A percentile compares a stretch with the other conserved stretches of the same genome.
phyloP scores from a whole-genome alignment of 1,140 invertebrate genomes.

The Steinernema khuongi region DNA sequence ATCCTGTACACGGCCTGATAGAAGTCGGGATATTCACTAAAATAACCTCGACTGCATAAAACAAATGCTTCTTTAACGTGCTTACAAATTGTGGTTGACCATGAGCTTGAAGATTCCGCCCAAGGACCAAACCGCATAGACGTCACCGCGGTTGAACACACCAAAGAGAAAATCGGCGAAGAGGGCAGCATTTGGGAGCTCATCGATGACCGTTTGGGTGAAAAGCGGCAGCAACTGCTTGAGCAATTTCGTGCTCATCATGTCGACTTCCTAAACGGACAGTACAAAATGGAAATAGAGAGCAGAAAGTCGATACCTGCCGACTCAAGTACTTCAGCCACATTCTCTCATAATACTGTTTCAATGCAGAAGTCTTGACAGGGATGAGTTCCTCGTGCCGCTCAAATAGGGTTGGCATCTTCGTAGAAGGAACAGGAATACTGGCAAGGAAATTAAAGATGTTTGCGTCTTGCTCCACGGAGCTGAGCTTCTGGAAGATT shows the following conservation, averaged over 20 bases:
- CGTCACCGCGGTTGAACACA: slow-evolving; percentile 71
- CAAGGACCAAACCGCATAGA: slow-evolving; percentile 70
- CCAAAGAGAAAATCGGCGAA: slow-evolving; percentile 60
- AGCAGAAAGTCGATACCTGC: neutral
- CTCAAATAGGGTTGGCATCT: neutral
- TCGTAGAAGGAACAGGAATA: neutral
- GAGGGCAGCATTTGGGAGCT: neutral
- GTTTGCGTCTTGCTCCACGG: neutral
- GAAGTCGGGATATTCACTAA: slow-evolving; percentile 82
- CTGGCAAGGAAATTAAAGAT: neutral
- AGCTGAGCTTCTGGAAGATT: neutral
- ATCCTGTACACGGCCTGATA: slow-evolving; percentile 86
- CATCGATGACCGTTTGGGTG: slow-evolving; percentile 2
- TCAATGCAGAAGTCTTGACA: neutral
- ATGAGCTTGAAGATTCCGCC: slow-evolving; percentile 86
- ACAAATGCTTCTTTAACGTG: slow-evolving; percentile 23
- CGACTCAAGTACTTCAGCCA: neutral
- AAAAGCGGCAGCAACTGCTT: neutral
- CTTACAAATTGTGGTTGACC: slow-evolving; percentile 78
- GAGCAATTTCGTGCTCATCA: neutral
- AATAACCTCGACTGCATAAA: slow-evolving; percentile 58
- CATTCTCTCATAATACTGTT: neutral
- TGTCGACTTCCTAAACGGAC: neutral
- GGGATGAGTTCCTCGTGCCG: neutral
- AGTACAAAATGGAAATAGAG: neutral